Percentiles rank a stretch among this genome's conserved stretches.
Evolutionary conservation across 2,888 invertebrate species (phyloP).

Genomic region (Heteromyza rotundicornis): DNA sequence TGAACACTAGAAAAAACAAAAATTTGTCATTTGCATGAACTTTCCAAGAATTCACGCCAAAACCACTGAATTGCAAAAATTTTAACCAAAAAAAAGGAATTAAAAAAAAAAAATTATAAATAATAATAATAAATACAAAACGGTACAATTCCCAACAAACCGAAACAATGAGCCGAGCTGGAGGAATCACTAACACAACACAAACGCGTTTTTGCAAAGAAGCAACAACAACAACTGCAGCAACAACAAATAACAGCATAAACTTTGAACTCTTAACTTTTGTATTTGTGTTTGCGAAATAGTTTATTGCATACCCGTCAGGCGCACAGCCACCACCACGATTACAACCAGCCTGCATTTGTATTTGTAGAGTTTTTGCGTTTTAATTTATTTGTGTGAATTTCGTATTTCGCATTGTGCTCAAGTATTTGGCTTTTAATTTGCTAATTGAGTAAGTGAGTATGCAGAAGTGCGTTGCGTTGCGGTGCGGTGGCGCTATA

Average conservation of each 20-base stretch:
- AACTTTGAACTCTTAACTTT: constrained; percentile 41
- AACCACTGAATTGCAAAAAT: constrained; percentile 17
- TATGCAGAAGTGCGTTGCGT: no score
- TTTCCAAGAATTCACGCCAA: constrained; percentile 30
- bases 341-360: constrained; percentile 20
- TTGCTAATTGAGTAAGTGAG: constrained; percentile 53
- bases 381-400: constrained; percentile 8
- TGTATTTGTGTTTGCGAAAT: not conserved
- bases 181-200: constrained; percentile 5
- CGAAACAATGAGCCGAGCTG: constrained; percentile 19
- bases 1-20: constrained; percentile 13
- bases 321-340: constrained; percentile 2
- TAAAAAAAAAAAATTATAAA: constrained; percentile 27
- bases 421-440: constrained; percentile 50
- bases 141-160: constrained; percentile 9
- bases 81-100: not conserved
- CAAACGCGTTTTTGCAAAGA: not conserved
- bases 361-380: constrained; percentile 40
- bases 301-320: constrained; percentile 13
- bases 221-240: constrained; percentile 14
- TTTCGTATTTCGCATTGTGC: constrained; percentile 16
- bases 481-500: constrained; percentile 3
- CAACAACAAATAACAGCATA: no score
- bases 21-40: constrained; percentile 22
- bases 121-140: constrained; percentile 26